phyloP scores from a whole-genome alignment of 2,113 vertebrate species.

The Salvelinus sp. region DNA sequence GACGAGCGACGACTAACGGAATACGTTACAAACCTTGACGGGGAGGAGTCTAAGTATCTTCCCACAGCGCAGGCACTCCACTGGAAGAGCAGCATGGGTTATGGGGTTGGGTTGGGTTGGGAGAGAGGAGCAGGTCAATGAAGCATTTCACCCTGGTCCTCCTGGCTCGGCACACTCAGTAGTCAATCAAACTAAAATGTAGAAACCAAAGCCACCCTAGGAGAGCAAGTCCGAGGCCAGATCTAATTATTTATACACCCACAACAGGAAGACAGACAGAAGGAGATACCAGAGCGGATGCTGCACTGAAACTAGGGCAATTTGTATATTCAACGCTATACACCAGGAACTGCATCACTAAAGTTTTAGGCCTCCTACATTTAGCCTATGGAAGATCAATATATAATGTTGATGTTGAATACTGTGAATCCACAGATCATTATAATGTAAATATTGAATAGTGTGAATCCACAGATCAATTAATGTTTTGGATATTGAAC shows the following conservation, averaged over 20 bases:
- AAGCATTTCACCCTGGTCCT: background rate
- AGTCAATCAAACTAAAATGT: constrained; percentile 7
- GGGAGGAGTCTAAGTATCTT: constrained; percentile 67
- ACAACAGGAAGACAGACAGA: constrained; percentile 3
- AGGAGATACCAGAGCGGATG: constrained; percentile 52
- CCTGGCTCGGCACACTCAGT: constrained; percentile 8
- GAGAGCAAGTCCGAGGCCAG: constrained; percentile 7
- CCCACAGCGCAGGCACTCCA: constrained; percentile 72
- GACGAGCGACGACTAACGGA: background rate
- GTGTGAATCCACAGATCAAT: too few relatives aligned
- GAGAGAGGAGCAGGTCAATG: constrained; percentile 33
- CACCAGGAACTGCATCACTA: too few relatives aligned
- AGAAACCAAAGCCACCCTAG: constrained; percentile 9
- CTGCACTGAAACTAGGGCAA: background rate
- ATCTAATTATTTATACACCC: constrained; percentile 11
- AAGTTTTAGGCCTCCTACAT: background rate
- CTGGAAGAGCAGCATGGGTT: constrained; percentile 54
- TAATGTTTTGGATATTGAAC: too few relatives aligned
- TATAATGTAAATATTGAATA: too few relatives aligned
- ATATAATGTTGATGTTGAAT: too few relatives aligned
- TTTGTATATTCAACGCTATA: background rate
- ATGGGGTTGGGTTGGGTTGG: constrained; percentile 13
- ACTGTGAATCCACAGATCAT: too few relatives aligned
- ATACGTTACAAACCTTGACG: constrained; percentile 69
- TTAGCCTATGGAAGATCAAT: background rate